phyloP scores from a whole-genome alignment of 2,888 invertebrate genomes.

The Acanthosepion lycidas region DNA sequence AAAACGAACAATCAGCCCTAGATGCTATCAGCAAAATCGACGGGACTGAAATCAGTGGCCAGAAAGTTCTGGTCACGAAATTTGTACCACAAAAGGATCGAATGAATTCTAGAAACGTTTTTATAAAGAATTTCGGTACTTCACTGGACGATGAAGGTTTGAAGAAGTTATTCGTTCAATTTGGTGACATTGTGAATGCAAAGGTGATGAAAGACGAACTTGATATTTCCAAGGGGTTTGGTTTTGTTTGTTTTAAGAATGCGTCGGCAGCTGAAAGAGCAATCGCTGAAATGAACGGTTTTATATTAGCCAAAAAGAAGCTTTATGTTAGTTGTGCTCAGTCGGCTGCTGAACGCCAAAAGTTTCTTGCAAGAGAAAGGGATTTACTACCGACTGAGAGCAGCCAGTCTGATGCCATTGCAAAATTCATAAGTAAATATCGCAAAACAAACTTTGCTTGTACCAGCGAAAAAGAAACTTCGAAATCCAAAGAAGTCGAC shows the following conservation, averaged over 20 bases:
- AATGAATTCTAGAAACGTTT: neutral
- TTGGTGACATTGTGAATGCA: neutral
- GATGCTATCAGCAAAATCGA: neutral
- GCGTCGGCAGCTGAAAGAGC: neutral
- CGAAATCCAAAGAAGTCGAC: neutral
- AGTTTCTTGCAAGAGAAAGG: neutral
- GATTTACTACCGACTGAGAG: neutral
- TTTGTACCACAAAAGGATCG: neutral
- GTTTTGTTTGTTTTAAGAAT: neutral
- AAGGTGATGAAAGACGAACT: constrained; percentile 7
- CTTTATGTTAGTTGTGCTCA: neutral
- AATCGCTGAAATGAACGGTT: neutral
- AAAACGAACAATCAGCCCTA: neutral
- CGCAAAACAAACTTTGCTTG: neutral
- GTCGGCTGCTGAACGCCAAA: neutral
- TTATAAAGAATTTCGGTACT: neutral
- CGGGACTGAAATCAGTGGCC: neutral
- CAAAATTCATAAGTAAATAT: neutral
- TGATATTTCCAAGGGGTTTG: constrained; percentile 8
- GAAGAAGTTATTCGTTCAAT: neutral
- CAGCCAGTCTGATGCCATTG: neutral
- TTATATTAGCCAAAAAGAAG: neutral
- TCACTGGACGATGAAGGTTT: neutral
- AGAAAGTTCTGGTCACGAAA: neutral
- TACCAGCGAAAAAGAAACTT: neutral